These are phyloP conservation scores for Alentia gelatinosa DNA, from an alignment of 2,888 invertebrate species.

Conservation along the genomic window DNA sequence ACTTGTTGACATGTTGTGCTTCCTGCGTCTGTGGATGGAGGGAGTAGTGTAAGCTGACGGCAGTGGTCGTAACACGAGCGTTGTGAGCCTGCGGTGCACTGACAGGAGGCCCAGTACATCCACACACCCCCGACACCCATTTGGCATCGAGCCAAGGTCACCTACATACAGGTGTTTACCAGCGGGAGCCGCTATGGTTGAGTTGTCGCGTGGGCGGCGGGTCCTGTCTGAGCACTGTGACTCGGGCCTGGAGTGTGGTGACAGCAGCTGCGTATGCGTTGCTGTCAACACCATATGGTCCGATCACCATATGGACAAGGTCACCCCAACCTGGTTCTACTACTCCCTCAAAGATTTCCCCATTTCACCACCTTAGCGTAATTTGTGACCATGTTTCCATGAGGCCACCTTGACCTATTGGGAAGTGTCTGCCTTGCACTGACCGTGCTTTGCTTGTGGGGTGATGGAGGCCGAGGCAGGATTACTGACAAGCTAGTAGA, in stretches of 20 bases:
- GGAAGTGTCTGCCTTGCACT: not conserved
- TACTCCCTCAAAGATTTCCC: not conserved
- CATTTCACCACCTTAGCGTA: not conserved
- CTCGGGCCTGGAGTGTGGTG: not conserved
- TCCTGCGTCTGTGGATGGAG: not conserved
- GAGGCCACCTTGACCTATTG: not conserved
- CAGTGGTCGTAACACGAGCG: not conserved
- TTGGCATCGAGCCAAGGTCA: not conserved
- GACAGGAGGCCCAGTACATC: not conserved
- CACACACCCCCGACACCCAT: not conserved
- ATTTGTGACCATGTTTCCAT: too few relatives aligned
- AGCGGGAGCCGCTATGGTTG: not conserved
- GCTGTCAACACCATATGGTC: conserved; percentile 39
- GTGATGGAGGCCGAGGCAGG: not conserved
- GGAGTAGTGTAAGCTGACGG: not conserved
- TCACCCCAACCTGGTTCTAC: not conserved
- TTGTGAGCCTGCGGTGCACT: too few relatives aligned
- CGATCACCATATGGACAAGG: conserved; percentile 37
- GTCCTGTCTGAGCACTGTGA: not conserved
- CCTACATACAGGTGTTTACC: not conserved
- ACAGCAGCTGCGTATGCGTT: not conserved
- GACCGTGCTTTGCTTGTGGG: not conserved
- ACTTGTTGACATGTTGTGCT: not conserved
- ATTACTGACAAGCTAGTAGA: not conserved
- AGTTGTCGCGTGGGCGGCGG: not conserved